These are phyloP conservation scores for Otus scops DNA, from an alignment of 2,797 vertebrate species.

Conservation along the genomic window DNA sequence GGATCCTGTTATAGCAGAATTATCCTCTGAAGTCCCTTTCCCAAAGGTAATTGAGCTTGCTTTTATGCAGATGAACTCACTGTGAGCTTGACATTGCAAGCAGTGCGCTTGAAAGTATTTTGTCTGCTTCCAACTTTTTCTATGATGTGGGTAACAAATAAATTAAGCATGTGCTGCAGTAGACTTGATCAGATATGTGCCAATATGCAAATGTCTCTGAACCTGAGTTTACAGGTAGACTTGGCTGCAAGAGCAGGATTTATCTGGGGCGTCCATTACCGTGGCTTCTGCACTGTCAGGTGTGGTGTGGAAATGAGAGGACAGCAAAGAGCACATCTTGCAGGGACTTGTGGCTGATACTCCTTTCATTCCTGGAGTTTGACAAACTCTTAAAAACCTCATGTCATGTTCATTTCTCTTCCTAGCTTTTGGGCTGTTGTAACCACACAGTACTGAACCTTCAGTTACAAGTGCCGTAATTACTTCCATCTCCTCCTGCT, in stretches of 20 bases:
- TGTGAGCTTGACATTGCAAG: background rate
- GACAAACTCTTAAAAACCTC: background rate
- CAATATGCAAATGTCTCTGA: background rate
- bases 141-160: background rate
- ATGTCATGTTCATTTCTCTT: background rate
- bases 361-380: background rate
- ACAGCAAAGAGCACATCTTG: background rate
- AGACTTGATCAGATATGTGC: background rate
- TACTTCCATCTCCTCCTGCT: conserved; percentile 28
- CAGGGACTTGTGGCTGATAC: background rate
- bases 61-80: background rate
- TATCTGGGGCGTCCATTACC: background rate
- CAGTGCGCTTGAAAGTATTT: background rate
- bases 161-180: rapidly evolving
- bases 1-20: background rate
- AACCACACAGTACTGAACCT: background rate
- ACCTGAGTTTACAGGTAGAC: background rate
- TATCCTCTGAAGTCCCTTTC: background rate
- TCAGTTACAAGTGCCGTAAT: background rate
- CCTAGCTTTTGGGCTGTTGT: background rate
- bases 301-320: background rate
- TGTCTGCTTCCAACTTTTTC: background rate
- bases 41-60: background rate
- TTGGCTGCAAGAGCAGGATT: background rate
- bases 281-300: background rate